Conservation (phyloP, 2,888 invertebrate genomes). For the Parnassius apollo region DNA sequence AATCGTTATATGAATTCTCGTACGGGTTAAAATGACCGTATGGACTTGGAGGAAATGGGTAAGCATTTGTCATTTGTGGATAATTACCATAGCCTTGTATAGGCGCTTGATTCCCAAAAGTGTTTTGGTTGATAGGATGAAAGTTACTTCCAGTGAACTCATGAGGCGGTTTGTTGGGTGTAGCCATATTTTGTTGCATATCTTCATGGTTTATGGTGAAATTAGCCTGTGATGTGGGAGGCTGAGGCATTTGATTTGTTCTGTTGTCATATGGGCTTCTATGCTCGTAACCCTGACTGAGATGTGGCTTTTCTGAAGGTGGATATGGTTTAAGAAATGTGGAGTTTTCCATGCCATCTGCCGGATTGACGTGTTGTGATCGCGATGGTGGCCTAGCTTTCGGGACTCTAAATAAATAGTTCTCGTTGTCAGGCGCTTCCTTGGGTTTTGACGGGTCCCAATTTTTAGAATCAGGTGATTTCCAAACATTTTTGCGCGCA, state of each 20-base stretch:
- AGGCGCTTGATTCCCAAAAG: slow-evolving; percentile 63
- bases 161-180: slow-evolving; percentile 51
- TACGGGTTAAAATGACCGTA: slow-evolving; percentile 78
- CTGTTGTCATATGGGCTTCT: slow-evolving; percentile 69
- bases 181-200: slow-evolving; percentile 48
- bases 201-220: slow-evolving; percentile 67
- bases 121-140: slow-evolving; percentile 63
- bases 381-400: slow-evolving; percentile 84
- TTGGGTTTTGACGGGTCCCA: slow-evolving; percentile 70
- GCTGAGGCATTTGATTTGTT: slow-evolving; percentile 49
- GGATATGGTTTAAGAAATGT: slow-evolving; percentile 84
- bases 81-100: slow-evolving; percentile 75
- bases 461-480: slow-evolving; percentile 70
- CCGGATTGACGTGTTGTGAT: slow-evolving; percentile 73
- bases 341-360: slow-evolving; percentile 70
- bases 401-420: slow-evolving; percentile 83
- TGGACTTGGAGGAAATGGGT: slow-evolving; percentile 69
- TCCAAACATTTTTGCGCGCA: slow-evolving; percentile 68
- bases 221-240: slow-evolving; percentile 57
- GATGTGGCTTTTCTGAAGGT: slow-evolving; percentile 72
- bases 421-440: slow-evolving; percentile 69
- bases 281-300: slow-evolving; percentile 68
- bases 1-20: slow-evolving; percentile 76
- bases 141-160: slow-evolving; percentile 70
- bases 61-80: slow-evolving; percentile 70